phyloP scores from a whole-genome alignment of 1,140 invertebrate species.

The Stratiolaelaps scimitus region DNA sequence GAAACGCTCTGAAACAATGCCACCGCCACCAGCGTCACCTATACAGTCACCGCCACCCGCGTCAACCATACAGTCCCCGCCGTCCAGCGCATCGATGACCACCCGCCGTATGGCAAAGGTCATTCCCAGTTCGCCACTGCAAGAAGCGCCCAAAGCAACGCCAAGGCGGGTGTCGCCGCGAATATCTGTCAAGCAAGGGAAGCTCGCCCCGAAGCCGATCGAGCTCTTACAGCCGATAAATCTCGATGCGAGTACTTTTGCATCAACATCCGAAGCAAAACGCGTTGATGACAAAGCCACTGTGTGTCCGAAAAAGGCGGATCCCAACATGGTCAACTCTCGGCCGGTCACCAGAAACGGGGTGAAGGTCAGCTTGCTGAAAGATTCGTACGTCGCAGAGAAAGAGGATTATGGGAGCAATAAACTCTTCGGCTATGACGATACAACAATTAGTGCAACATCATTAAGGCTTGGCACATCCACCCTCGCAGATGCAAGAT shows the following conservation, averaged over 20 bases:
- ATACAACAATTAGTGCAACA: not conserved
- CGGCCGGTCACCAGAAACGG: not conserved
- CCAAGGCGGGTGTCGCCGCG: too few species aligned
- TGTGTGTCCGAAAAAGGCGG: not conserved
- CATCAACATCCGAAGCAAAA: too few species aligned
- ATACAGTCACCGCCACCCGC: not conserved
- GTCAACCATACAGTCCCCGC: not conserved
- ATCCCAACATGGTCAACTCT: not conserved
- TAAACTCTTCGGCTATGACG: slow-evolving; percentile 7
- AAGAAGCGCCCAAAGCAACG: too few species aligned
- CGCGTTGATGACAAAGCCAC: not conserved
- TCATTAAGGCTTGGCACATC: not conserved
- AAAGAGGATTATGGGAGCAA: not conserved
- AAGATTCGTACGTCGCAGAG: slow-evolving; percentile 21
- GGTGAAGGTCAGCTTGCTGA: not conserved
- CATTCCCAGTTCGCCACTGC: slow-evolving; percentile 5
- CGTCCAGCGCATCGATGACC: not conserved
- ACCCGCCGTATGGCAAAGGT: not conserved
- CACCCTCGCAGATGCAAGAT: not conserved
- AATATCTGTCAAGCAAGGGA: too few species aligned
- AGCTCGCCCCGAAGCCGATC: too few species aligned
- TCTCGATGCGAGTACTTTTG: too few species aligned
- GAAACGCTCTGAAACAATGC: not conserved
- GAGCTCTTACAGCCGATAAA: too few species aligned
- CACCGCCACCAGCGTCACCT: not conserved